phyloP scores from a whole-genome alignment of 2,797 vertebrate species.

The Cuculus canorus region DNA sequence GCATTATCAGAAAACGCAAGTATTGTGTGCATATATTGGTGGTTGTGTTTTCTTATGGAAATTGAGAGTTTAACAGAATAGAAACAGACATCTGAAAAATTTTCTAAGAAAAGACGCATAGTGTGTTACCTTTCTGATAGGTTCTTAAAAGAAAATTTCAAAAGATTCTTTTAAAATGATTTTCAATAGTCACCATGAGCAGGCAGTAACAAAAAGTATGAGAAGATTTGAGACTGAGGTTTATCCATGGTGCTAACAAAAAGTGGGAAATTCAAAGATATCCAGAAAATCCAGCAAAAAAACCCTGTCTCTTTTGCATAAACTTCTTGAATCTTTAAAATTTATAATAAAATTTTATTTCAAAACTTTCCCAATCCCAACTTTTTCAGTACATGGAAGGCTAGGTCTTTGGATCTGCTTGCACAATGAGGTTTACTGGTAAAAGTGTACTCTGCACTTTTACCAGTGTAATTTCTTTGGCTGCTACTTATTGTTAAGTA shows the following conservation, averaged over 20 bases:
- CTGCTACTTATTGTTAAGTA: not conserved
- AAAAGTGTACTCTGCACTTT: not conserved
- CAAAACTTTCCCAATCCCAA: not conserved
- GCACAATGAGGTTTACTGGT: not conserved
- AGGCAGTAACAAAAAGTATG: not conserved
- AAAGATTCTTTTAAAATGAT: not conserved
- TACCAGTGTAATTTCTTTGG: not conserved
- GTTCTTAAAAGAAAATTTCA: not conserved
- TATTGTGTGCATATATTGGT: not conserved
- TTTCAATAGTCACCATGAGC: not conserved
- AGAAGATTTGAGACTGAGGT: not conserved
- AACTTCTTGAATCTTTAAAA: not conserved
- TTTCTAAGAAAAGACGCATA: not conserved
- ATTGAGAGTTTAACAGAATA: not conserved
- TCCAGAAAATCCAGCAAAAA: not conserved
- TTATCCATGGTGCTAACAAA: not conserved
- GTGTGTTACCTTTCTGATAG: not conserved
- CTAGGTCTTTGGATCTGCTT: not conserved
- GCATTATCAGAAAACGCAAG: slow-evolving; percentile 75
- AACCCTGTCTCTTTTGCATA: not conserved
- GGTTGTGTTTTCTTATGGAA: not conserved
- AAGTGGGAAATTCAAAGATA: not conserved
- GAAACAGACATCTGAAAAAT: not conserved
- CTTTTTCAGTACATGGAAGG: not conserved
- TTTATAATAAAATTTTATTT: not conserved